A percentile compares a stretch with the other conserved stretches of the same genome.
phyloP scores from a whole-genome alignment of 2,797 vertebrate species.

The Prunella strophiata region DNA sequence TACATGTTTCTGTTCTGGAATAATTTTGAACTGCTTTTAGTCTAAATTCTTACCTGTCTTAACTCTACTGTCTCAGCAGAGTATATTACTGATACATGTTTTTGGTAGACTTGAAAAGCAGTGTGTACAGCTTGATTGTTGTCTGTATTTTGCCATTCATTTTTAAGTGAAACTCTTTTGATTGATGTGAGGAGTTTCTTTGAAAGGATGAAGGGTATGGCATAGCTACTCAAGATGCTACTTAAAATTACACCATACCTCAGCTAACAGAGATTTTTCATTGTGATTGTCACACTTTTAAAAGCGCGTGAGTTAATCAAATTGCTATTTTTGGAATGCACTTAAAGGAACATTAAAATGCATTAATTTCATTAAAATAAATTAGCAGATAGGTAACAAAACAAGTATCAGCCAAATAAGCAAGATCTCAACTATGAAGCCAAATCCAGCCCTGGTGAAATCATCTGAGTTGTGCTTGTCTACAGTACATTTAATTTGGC shows the following conservation, averaged over 20 bases:
- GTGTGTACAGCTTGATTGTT: background rate
- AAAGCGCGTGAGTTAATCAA: constrained; percentile 46
- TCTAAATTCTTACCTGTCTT: background rate
- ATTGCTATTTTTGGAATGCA: constrained; percentile 50
- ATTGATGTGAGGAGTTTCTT: constrained; percentile 22
- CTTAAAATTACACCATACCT: constrained; percentile 9
- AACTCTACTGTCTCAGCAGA: background rate
- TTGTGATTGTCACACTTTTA: constrained; percentile 29
- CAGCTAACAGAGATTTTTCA: constrained; percentile 23
- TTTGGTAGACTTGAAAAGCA: constrained; percentile 6
- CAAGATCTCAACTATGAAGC: background rate
- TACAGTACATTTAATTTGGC: constrained; percentile 41
- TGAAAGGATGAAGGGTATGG: constrained; percentile 6
- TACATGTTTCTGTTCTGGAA: background rate
- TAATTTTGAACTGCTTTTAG: background rate
- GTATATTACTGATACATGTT: background rate
- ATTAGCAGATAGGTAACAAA: constrained; percentile 49
- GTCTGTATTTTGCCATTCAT: background rate
- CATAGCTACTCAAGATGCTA: constrained; percentile 2
- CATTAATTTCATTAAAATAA: constrained; percentile 53
- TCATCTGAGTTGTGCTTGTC: constrained; percentile 14
- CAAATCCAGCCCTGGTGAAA: constrained; percentile 16
- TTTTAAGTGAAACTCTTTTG: constrained; percentile 22
- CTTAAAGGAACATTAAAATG: constrained; percentile 59
- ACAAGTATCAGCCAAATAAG: constrained; percentile 37